Evolutionary conservation across 1,140 invertebrate genomes (phyloP), one percentile per base, ranked within the genome.

Genomic region (Dendrolimus kikuchii): DNA sequence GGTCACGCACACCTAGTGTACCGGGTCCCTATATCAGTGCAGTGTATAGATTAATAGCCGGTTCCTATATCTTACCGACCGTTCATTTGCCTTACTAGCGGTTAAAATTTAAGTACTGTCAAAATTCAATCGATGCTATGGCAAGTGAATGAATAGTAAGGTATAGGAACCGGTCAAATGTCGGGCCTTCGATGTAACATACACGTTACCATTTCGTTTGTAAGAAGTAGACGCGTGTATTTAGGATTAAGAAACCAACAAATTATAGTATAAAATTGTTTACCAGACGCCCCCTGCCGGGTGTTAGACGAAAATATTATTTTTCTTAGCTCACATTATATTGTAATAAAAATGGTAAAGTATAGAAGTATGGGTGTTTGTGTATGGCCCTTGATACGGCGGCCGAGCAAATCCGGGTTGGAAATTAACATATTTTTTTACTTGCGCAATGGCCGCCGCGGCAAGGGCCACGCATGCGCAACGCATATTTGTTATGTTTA

Each of bases 271-370:
- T 77, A 77, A 77, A 83, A 81, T 86, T 85, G 78, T 81, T 86
- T 86, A 82, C 79, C 71, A 81, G 65, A 65, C 77, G 74, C 70
- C 71, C 67, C 62, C 53, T 64, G 64, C 51, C 66, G 73, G 74
- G 74, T 69, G 77, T 76, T 83, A 86, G 82, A 79, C 78, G 81
- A 82, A 82, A 82, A 86, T 84, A 83, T 86, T 86, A 86, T 86
- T 86, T 86, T 86, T 86, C 82, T 86, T 86, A 86, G 82, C 81
- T 77, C 81, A 82, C 77, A 84, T 78, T 86, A 86, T 86, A 86
- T 86, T 83, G 79, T 82, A 83, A 75, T 76, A 71, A 80, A 46
- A 79, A 74, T 75, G 74, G 76, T 77, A 73, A 71, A 76, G 64
- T 79, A 74, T 77, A 74, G 69, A 62, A 68, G 69, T 77, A 74